Evolutionary conservation across 2,797 vertebrate genomes (phyloP).

Genomic region (Neopelma chrysocephalum): DNA sequence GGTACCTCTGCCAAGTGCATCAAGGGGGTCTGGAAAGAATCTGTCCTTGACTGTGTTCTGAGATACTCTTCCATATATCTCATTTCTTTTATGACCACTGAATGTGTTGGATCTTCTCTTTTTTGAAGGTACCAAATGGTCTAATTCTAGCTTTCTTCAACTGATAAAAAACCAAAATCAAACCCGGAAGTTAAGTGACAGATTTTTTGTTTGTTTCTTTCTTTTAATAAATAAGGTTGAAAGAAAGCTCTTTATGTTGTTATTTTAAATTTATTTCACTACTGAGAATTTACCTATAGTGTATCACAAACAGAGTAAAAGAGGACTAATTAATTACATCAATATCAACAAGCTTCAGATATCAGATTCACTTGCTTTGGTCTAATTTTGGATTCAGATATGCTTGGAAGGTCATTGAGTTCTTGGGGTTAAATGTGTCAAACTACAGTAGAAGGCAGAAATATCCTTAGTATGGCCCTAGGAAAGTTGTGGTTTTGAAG

Average conservation of each 20-base stretch:
- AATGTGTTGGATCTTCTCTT: background rate
- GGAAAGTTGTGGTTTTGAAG: background rate
- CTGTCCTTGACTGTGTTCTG: background rate
- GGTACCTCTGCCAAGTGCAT: background rate
- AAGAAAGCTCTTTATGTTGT: background rate
- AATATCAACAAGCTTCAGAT: background rate
- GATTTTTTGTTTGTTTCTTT: background rate
- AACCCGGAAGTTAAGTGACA: background rate
- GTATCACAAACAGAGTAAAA: background rate
- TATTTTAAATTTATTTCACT: background rate
- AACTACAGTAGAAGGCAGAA: background rate
- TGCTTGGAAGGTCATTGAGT: background rate
- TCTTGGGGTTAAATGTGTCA: background rate
- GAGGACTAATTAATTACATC: background rate
- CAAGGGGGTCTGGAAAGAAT: background rate
- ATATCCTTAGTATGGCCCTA: background rate
- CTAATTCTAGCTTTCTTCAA: slow-evolving; percentile 25
- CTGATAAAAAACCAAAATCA: background rate
- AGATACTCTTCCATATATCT: background rate
- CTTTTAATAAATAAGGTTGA: background rate
- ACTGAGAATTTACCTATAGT: background rate
- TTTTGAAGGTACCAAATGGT: background rate
- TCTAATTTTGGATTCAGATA: background rate
- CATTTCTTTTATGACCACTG: background rate
- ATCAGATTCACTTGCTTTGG: background rate